Conservation (phyloP, 2,797 vertebrate species). For the Spinus pinus region DNA sequence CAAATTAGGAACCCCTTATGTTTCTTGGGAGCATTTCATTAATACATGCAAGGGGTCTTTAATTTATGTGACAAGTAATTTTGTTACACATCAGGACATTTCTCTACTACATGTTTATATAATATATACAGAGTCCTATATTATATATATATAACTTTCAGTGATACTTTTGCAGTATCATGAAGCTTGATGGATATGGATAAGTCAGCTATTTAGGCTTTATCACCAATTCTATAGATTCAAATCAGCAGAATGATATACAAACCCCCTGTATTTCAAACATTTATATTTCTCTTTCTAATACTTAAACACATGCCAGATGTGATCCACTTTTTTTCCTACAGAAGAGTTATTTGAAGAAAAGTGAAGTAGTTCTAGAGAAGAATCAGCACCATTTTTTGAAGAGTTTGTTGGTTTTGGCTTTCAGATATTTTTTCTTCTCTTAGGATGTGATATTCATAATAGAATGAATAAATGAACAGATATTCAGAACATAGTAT, state of each 20-base stretch:
- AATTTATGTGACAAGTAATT: background rate
- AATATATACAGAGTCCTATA: background rate
- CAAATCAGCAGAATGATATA: background rate
- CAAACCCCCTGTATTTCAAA: background rate
- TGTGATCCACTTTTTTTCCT: background rate
- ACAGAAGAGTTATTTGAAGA: background rate
- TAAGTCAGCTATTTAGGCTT: background rate
- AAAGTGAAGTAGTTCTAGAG: background rate
- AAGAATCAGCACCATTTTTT: background rate
- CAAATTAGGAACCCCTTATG: background rate
- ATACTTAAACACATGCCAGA: background rate
- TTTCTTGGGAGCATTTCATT: background rate
- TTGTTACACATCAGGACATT: background rate
- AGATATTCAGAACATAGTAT: background rate
- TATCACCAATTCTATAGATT: background rate
- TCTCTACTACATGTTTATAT: background rate
- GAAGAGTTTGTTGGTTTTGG: background rate
- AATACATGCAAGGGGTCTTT: background rate
- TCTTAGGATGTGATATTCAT: background rate
- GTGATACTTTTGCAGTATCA: background rate
- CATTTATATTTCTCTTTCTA: background rate
- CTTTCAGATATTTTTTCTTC: background rate
- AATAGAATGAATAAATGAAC: background rate
- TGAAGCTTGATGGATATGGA: background rate
- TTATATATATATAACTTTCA: background rate